Evolutionary conservation across 2,888 invertebrate species (phyloP).

Genomic region (Drosophila recens): DNA sequence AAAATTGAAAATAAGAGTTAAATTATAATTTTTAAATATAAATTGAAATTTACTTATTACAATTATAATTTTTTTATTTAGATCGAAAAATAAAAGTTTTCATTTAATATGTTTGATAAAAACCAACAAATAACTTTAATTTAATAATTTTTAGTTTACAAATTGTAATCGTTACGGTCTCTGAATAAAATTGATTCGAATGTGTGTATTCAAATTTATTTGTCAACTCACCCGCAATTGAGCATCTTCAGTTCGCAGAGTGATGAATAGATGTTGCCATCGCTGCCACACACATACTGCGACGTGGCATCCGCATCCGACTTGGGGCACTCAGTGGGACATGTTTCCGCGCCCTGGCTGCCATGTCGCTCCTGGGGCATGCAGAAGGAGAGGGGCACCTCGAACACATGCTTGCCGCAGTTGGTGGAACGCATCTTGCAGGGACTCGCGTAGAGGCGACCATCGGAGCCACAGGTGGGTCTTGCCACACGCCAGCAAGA

Average conservation of each 20-base stretch:
- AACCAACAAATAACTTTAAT: too few species aligned
- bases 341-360: slow-evolving; percentile 86
- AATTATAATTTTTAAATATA: too few species aligned
- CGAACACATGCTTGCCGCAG: slow-evolving; percentile 96
- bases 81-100: too few species aligned
- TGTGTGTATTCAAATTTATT: background rate
- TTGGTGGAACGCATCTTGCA: slow-evolving; percentile 97
- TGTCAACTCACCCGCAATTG: slow-evolving; percentile 91
- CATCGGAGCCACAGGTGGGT: slow-evolving; percentile 96
- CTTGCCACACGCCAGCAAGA: slow-evolving; percentile 95
- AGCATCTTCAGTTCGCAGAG: slow-evolving; percentile 95
- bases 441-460: slow-evolving; percentile 94
- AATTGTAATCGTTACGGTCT: too few species aligned
- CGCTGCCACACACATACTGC: slow-evolving; percentile 92
- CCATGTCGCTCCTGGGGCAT: slow-evolving; percentile 91
- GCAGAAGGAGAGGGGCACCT: slow-evolving; percentile 96
- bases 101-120: too few species aligned
- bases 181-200: too few species aligned
- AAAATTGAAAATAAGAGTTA: too few species aligned
- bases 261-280: slow-evolving; percentile 94
- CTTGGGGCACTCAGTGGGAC: slow-evolving; percentile 90
- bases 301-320: slow-evolving; percentile 76
- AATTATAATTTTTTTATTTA: too few species aligned
- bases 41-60: too few species aligned
- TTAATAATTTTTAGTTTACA: too few species aligned